A percentile compares a stretch with the other conserved stretches of the same genome.
Evolutionary conservation across 2,797 vertebrate species (phyloP).

Genomic region (Sternotherus odoratus): DNA sequence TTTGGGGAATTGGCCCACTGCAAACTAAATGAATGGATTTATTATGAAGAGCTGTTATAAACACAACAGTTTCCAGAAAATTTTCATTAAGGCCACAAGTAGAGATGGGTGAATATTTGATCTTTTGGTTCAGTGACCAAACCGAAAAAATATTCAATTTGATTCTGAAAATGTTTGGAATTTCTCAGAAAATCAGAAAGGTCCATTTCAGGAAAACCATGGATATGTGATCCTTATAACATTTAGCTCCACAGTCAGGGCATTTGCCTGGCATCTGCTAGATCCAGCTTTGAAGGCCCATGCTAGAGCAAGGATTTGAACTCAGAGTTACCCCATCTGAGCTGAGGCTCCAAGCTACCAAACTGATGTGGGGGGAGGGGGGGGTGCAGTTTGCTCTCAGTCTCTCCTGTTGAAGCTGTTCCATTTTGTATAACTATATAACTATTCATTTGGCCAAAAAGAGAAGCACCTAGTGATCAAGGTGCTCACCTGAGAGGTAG

Average conservation of each 20-base stretch:
- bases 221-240: neutral
- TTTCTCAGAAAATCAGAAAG: neutral
- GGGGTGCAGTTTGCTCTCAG: neutral
- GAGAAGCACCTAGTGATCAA: neutral
- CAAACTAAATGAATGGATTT: neutral
- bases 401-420: too few species aligned
- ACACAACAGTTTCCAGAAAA: neutral
- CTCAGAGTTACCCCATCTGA: neutral
- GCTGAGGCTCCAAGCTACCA: neutral
- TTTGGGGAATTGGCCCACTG: neutral
- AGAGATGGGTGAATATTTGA: neutral
- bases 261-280: too few species aligned
- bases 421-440: too few species aligned
- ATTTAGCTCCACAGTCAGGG: neutral
- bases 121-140: neutral
- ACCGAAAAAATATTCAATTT: neutral
- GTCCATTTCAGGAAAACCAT: neutral
- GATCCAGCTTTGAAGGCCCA: neutral
- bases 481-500: neutral
- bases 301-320: neutral
- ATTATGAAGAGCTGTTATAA: neutral
- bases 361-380: too few species aligned
- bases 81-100: neutral
- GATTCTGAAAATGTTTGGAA: neutral
- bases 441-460: too few species aligned